Percentiles rank a stretch among this genome's conserved stretches.
Conservation (phyloP, 2,797 vertebrate genomes). For the Lateolabrax maculatus region DNA sequence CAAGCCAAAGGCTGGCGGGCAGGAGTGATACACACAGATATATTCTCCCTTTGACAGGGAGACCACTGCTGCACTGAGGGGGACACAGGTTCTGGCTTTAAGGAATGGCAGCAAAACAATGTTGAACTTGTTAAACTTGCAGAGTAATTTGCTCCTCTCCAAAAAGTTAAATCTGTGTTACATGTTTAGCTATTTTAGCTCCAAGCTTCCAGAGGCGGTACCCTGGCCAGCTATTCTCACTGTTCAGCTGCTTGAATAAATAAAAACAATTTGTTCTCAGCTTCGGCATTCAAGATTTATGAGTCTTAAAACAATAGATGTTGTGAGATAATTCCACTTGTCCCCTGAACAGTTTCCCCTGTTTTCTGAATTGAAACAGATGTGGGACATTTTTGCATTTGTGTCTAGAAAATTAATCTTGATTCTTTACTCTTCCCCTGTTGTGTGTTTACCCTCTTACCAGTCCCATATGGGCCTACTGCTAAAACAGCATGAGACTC, state of each 20-base stretch:
- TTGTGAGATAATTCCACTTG: not conserved
- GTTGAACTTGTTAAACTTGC: not conserved
- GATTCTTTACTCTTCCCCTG: not conserved
- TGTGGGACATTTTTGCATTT: not conserved
- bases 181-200: not conserved
- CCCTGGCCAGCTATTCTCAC: not conserved
- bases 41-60: constrained; percentile 14
- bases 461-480: not conserved
- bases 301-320: constrained; percentile 4
- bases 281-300: not conserved
- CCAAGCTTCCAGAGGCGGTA: not conserved
- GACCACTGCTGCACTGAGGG: not conserved
- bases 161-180: not conserved
- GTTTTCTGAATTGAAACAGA: constrained; percentile 14
- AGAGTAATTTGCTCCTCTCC: not conserved
- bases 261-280: not conserved
- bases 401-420: constrained; percentile 7
- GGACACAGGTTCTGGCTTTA: not conserved
- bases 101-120: not conserved
- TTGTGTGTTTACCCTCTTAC: not conserved
- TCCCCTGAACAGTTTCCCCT: not conserved
- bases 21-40: constrained; percentile 15
- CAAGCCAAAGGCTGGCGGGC: not conserved
- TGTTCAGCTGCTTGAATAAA: not conserved
- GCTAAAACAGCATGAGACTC: not conserved